Base-by-base conservation (phyloP, 2,888 invertebrate genomes). In the Monopis laevigella region DNA sequence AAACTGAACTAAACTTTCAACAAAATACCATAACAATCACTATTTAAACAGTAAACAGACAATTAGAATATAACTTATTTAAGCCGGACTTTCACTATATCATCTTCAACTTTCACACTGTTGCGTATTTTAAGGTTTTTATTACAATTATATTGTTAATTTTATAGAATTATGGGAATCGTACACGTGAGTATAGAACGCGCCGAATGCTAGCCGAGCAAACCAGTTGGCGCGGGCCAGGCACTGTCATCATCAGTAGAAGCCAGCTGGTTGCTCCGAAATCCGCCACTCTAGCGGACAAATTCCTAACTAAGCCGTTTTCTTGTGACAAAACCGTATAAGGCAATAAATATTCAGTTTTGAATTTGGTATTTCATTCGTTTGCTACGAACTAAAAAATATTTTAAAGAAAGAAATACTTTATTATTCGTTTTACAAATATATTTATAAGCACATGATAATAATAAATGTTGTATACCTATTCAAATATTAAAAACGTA, bases 251-350 rank as follows among this genome's bases (percentile, higher is more conserved):
- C 62, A 53, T 53, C 10, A 12, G 14, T 5, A 6, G 26, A n/a
- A 56, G 61, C 69, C 66, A 71, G 73, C 72, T 74, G 74, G 73
- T 63, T 11, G 39, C 39, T 17, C 48, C 50, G 59, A 57, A 62
- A 59, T 59, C 58, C 54, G 62, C 56, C 66, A 56, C 75, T 72
- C 77, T 77, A 57, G 73, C 70, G 77, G 73, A 51, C 63, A 54
- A 65, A 67, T 58, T 58, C 58, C 51, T 58, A 75, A 75, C 73
- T 75, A 73, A 70, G 55, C 47, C 55, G 50, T 26, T 6, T 16
- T 12, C n/a, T 28, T 14, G 24, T 4, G 18, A n/a, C 29, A 29
- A 30, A 41, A 28, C 41, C 30, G 39, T 26, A 36, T 43, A 45
- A 40, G 30, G 17, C 40, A 13, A 21, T 21, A 21, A 21, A 21